phyloP scores from a whole-genome alignment of 2,797 vertebrate species.

The Semaprochilodus insignis region DNA sequence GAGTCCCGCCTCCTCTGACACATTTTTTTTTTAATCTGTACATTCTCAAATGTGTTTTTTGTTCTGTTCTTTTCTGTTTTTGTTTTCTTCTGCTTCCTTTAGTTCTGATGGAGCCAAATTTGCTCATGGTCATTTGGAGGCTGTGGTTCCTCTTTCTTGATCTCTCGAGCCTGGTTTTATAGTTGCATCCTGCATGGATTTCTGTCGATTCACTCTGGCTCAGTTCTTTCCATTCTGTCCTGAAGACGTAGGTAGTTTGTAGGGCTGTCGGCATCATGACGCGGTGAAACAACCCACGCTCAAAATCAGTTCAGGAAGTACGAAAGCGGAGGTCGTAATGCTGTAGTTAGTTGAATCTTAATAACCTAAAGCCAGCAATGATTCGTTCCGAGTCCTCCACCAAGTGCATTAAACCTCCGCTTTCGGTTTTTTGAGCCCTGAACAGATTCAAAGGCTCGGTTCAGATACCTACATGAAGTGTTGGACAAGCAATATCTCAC shows the following conservation, averaged over 20 bases:
- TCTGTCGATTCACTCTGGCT: constrained; percentile 20
- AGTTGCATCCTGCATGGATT: constrained; percentile 9
- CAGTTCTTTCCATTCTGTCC: constrained; percentile 7
- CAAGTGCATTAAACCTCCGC: constrained; percentile 47
- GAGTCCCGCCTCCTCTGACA: constrained; percentile 40
- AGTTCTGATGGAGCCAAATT: constrained; percentile 67
- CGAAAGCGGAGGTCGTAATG: constrained; percentile 44
- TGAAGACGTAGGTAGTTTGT: constrained; percentile 17
- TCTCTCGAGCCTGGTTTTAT: constrained; percentile 26
- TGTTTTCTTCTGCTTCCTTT: constrained; percentile 53
- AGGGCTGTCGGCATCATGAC: constrained; percentile 16
- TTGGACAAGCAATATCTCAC: constrained; percentile 49
- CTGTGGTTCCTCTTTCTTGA: constrained; percentile 22
- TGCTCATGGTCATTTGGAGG: constrained; percentile 23
- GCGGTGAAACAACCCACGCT: not conserved
- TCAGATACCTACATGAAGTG: not conserved
- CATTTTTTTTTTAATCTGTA: constrained; percentile 70
- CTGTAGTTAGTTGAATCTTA: constrained; percentile 26
- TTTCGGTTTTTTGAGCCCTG: constrained; percentile 27
- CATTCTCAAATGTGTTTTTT: constrained; percentile 70
- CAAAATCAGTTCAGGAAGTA: constrained; percentile 12
- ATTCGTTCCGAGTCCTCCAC: constrained; percentile 38
- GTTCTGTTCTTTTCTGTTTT: constrained; percentile 64
- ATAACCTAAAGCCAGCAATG: constrained; percentile 49
- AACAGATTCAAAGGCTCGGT: constrained; percentile 11